Conservation (phyloP, 2,113 vertebrate genomes). For the Ivindomyrus marchei region DNA sequence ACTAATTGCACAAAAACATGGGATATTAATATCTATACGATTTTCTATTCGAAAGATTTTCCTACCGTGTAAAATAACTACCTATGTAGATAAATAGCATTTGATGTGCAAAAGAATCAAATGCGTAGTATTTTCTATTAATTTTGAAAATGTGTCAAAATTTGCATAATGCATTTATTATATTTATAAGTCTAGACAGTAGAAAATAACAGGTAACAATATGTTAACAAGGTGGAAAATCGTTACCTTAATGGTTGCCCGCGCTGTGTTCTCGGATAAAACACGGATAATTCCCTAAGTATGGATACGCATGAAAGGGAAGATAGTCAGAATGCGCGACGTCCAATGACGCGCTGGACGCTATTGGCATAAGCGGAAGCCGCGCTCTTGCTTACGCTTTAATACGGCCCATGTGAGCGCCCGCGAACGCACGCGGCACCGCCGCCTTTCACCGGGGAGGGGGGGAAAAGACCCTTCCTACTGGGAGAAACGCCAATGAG, state of each 20-base stretch:
- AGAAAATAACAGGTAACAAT: neutral
- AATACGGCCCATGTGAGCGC: constrained; percentile 27
- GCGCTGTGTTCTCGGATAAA: constrained; percentile 17
- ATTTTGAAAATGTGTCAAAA: neutral
- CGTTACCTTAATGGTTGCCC: constrained; percentile 28
- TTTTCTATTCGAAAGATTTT: neutral
- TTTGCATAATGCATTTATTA: neutral
- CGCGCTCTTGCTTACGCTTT: neutral
- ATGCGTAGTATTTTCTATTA: neutral
- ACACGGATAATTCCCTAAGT: constrained; percentile 18
- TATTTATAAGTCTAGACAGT: neutral
- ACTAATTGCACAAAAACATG: neutral
- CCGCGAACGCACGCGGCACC: constrained; percentile 21
- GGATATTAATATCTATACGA: neutral
- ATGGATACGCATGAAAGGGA: neutral
- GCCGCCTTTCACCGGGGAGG: constrained; percentile 25
- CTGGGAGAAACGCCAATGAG: constrained; percentile 22
- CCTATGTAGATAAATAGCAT: neutral
- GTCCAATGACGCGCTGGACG: neutral
- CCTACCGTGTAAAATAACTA: neutral
- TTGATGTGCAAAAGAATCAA: neutral
- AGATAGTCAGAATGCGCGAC: neutral
- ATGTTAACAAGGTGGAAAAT: neutral
- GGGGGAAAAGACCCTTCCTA: constrained; percentile 17
- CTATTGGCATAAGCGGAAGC: constrained; percentile 2